Conservation (phyloP, 2,113 vertebrate genomes). For the Spizaetus ornatus region DNA sequence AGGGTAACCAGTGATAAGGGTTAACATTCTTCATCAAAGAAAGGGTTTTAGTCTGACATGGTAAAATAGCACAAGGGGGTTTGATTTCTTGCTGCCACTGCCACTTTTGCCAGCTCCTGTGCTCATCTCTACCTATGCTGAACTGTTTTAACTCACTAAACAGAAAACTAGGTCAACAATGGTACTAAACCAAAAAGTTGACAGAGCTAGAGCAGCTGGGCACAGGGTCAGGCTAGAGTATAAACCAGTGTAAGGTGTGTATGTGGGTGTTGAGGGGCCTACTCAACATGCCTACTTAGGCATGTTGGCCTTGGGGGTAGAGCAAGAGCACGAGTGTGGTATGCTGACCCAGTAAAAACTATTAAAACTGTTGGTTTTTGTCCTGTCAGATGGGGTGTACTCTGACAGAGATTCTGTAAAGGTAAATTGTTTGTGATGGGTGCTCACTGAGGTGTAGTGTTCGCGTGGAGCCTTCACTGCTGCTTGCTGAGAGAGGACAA, state of each 20-base stretch:
- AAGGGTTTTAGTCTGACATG: background rate
- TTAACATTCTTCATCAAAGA: background rate
- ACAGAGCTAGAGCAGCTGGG: background rate
- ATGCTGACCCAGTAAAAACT: background rate
- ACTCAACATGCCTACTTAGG: background rate
- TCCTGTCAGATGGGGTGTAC: background rate
- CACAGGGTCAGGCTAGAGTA: background rate
- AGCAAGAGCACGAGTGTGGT: background rate
- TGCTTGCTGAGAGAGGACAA: background rate
- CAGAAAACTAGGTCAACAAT: background rate
- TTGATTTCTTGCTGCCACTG: background rate
- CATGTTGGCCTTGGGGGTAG: background rate
- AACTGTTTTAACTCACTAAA: background rate
- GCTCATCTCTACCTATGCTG: background rate
- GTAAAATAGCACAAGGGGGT: background rate
- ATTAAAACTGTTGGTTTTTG: background rate
- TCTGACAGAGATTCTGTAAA: background rate
- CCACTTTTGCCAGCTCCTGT: background rate
- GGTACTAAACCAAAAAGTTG: background rate
- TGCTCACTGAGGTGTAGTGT: background rate
- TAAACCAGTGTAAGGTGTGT: background rate
- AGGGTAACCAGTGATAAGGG: background rate
- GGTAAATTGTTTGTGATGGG: background rate
- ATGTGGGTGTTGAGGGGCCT: background rate
- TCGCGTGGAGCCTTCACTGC: background rate